A percentile compares a stretch with the other conserved stretches of the same genome.
Conservation (phyloP, 2,113 vertebrate species). For the Calyptommatus sinebrachiatus region DNA sequence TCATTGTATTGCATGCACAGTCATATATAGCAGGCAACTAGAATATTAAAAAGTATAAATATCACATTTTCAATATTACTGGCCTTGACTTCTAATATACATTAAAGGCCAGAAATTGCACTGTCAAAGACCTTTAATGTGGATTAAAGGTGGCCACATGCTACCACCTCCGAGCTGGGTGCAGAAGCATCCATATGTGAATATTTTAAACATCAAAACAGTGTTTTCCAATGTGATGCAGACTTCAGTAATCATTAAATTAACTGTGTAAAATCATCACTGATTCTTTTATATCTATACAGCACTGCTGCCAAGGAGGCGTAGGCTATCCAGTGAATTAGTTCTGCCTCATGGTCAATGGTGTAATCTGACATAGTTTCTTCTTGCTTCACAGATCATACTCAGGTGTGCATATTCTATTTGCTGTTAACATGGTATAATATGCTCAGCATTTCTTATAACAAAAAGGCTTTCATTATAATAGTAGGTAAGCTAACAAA, state of each 20-base stretch:
- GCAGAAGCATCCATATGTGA: neutral
- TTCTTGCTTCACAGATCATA: neutral
- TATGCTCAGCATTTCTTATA: neutral
- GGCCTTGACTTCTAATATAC: too few species aligned
- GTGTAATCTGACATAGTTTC: neutral
- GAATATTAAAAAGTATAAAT: too few species aligned
- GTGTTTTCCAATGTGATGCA: neutral
- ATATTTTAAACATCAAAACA: neutral
- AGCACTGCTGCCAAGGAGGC: too few species aligned
- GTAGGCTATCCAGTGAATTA: neutral
- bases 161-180: too few species aligned
- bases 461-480: neutral
- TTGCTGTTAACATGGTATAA: neutral
- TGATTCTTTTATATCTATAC: neutral
- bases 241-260: neutral
- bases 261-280: neutral
- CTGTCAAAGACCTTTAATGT: too few species aligned
- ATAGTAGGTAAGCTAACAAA: neutral
- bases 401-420: neutral
- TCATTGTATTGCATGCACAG: too few species aligned
- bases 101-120: too few species aligned
- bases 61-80: too few species aligned
- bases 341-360: neutral
- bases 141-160: too few species aligned
- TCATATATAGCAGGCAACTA: too few species aligned